Conservation (phyloP, 2,113 vertebrate species). For the Grallaria varia region DNA sequence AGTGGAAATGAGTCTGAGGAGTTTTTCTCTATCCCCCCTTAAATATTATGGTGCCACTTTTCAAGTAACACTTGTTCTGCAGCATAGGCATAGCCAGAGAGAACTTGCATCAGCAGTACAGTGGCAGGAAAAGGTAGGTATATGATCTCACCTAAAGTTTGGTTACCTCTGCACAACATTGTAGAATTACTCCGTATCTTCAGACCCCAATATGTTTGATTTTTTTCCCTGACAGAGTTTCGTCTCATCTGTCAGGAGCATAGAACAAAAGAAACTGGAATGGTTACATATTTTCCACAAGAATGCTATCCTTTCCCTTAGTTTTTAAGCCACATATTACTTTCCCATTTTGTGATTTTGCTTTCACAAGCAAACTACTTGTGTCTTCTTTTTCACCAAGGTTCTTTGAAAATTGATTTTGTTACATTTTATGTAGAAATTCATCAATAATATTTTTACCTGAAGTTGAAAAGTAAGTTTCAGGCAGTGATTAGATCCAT, state of each 20-base stretch:
- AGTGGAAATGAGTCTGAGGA: background rate
- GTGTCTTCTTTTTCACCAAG: background rate
- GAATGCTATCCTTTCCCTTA: background rate
- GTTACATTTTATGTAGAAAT: constrained; percentile 19
- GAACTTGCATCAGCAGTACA: background rate
- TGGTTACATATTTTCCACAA: background rate
- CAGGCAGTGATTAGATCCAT: constrained; percentile 18
- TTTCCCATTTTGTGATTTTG: background rate
- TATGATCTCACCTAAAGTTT: background rate
- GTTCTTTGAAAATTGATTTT: background rate
- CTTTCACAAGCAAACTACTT: background rate
- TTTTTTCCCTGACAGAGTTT: background rate
- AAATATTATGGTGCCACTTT: background rate
- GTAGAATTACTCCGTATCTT: background rate
- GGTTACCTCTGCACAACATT: background rate
- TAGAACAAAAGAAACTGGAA: background rate
- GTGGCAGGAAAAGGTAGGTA: background rate
- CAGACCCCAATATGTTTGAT: background rate
- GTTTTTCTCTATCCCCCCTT: background rate
- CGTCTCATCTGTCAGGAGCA: background rate
- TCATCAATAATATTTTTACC: background rate
- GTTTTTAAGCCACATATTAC: background rate
- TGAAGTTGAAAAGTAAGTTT: constrained; percentile 1
- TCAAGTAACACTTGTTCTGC: background rate
- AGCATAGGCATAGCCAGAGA: background rate